Base-by-base conservation (phyloP, 2,113 vertebrate species). In the Forbesichthys agassizii region DNA sequence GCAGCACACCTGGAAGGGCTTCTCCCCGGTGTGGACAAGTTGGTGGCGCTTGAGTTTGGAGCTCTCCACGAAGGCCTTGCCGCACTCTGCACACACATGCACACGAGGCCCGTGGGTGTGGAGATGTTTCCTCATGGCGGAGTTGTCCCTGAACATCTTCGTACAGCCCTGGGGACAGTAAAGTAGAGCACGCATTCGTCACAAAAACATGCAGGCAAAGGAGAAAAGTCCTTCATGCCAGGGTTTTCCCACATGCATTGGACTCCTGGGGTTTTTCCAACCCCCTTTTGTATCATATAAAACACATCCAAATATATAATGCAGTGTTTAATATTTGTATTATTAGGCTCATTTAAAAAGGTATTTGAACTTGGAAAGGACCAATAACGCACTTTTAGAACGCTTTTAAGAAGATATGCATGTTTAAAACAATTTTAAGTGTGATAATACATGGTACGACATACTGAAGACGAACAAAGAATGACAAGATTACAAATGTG, bases 121-220 rank as follows among this genome's bases (percentile, higher is more conserved):
- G 81, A 99, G 95, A 69, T 99, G 97, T 87, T 99, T 99, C 87
- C 97, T 95, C 97, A 99, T 99, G 83, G 97, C 97, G 14, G 97
- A 99, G 92, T 99, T 99, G 91, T 99, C 97, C 95, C 97, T 96
- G 95, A 99, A 99, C 97, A 98, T 99, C 92, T 99, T 99, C 77
- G 95, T 98, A 92, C 97, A 99, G 89, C 97, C 97, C 97, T 99
- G 80, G 10, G 53, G 16, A 58, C 9, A 46, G 59, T 1, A 69
- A 27, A 51, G 59, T 27, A 11, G 46, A 63, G 64, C 4, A 27
- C 27, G 51, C 16, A 6, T 10, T 3, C 5, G 18, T 16, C 54
- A 42, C 33, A 9, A 36, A 14, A 33, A 58, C 55, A 74, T 48
- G 55, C 5, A 27, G 11, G 46, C 20, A 46, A 73, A 4, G 54